Base-by-base conservation (phyloP, 1,140 invertebrate species). In the Procambarus virginalis region DNA sequence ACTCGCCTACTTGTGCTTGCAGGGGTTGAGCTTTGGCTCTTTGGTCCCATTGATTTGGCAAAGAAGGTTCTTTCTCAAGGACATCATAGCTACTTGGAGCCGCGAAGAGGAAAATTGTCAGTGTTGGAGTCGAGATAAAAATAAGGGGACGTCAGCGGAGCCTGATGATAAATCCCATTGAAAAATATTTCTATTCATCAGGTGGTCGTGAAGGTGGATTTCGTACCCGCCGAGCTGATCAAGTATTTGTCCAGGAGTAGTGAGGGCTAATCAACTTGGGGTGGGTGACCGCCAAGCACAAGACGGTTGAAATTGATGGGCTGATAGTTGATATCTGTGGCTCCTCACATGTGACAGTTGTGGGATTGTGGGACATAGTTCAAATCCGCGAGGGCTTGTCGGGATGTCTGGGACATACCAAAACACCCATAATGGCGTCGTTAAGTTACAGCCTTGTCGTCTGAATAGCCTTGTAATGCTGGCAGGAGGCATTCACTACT, bases 291-390 rank as follows among this genome's bases (percentile, higher is more conserved):
- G n/a, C 68, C 68, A 73, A 34, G 68, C 34, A 73, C 68, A n/a
- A 5, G 8, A 9, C 68, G 22, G 22, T n/a, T 73, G 68, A 73
- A 73, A 73, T 73, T 73, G 68, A 73, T 34, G n/a, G 68, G 68
- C 34, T 73, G 68, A 73, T 4, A 73, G 68, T 34, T 73, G 68
- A 73, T 73, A 22, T 73, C n/a, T 20, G n/a, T 73, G n/a, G 68
- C n/a, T 73, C n/a, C 34, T 73, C 68, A 73, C n/a, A 34, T 73
- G 68, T 73, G 68, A 73, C 68, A 73, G 68, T 73, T 73, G n/a
- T 73, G 68, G n/a, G 68, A 73, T 22, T 73, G 68, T 73, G 68
- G 68, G 68, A 73, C 68, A 73, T 73, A 73, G 68, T 73, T 73
- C n/a, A 34, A 34, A 73, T 73, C 68, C 10, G 68, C 10, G 68